These are phyloP conservation scores for Leptodactylus fallax DNA, from an alignment of 2,797 vertebrate genomes.

Conservation along the genomic window DNA sequence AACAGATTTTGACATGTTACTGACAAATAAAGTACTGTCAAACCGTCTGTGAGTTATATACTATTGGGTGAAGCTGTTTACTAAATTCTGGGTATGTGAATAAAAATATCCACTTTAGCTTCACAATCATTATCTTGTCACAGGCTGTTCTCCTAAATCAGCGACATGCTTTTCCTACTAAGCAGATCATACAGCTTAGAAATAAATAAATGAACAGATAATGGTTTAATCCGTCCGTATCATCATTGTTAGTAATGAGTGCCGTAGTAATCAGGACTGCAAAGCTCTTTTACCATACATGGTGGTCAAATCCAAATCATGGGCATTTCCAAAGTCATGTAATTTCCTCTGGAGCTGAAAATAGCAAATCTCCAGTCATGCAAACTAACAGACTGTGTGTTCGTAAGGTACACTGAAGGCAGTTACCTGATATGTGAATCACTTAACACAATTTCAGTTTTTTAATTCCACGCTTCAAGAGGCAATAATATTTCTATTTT, in stretches of 20 bases:
- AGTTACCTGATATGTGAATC: background rate
- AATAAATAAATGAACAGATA: constrained; percentile 24
- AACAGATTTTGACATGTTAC: background rate
- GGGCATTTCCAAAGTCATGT: constrained; percentile 27
- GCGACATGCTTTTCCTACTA: constrained; percentile 22
- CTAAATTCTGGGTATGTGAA: background rate
- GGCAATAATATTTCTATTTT: background rate
- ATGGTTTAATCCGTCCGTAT: constrained; percentile 22
- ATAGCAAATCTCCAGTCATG: constrained; percentile 34
- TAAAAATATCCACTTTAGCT: constrained; percentile 35
- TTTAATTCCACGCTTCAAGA: background rate
- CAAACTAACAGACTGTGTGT: background rate
- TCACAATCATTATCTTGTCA: constrained; percentile 10
- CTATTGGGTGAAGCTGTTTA: background rate
- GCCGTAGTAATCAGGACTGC: background rate
- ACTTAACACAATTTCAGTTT: background rate
- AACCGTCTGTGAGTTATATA: background rate
- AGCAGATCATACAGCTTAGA: constrained; percentile 31
- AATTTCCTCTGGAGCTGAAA: constrained; percentile 35
- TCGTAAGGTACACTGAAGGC: background rate
- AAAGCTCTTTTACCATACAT: constrained; percentile 38
- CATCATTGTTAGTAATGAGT: constrained; percentile 38
- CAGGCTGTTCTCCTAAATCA: background rate
- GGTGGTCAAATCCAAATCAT: constrained; percentile 26
- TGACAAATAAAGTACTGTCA: background rate